Base-by-base conservation (phyloP, 2,113 vertebrate species). In the Romanogobio albipinnatus region DNA sequence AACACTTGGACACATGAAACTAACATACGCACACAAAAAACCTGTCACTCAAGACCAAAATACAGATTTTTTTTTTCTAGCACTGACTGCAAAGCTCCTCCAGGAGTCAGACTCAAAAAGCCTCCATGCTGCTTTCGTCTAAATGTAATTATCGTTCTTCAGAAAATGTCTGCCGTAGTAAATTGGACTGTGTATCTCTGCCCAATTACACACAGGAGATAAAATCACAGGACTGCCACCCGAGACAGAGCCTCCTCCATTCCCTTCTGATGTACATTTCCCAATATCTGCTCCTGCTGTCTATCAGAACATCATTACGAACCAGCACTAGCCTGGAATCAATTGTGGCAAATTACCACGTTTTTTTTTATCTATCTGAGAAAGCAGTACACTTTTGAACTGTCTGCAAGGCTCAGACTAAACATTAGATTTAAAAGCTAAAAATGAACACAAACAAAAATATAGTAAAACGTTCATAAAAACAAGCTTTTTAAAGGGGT, bases 161-260 rank as follows among this genome's bases (percentile, higher is more conserved):
- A 86, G 84, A 61, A 84, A 87, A 61, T 62, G 86, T 70, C 87
- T 84, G 86, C 81, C n/a, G 53, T 82, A 84, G 83, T 85, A 78
- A 92, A 93, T 90, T 89, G 83, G 86, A 8, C 85, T 29, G 59
- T 88, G 90, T 88, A 92, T 84, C 61, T 36, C 66, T 70, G 84
- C 89, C 87, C 92, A 93, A 92, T 94, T 93, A 93, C 87, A 88
- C 87, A n/a, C 59, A 86, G 75, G 81, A 87, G 90, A 93, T 89
- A 90, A 90, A 90, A 92, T 93, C 84, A 89, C 88, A 90, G 85
- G 83, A 61, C 74, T 91, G 88, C 87, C 85, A 89, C 76, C 85
- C 88, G 88, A 77, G 84, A 81, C 62, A 82, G 84, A 86, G 61
- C 87, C 86, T 89, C 81, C 85, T 90, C 84, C 85, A 82, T 86